Base-by-base conservation (phyloP, 2,888 invertebrate species). In the Lacanobia oleracea region DNA sequence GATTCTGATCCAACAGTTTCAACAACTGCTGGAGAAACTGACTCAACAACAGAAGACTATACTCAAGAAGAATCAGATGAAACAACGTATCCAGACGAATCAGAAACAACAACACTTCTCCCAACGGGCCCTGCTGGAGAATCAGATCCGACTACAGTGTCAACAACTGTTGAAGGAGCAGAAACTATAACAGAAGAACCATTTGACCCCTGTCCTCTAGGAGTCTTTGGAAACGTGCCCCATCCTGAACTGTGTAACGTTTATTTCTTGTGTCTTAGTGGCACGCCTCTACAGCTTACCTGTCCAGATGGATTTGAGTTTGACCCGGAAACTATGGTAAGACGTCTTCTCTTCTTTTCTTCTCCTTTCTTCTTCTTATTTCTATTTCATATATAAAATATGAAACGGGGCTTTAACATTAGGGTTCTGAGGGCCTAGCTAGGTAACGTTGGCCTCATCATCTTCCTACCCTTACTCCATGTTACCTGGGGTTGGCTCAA, bases 231-330 rank as follows among this genome's bases (percentile, higher is more conserved):
- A 0, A 89, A 89, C 12, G 75, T 91, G 0, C 85, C 92, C 0
- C 90, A 93, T 65, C 91, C 92, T 0, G 73, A 82, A 6, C 48
- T 65, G 4, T 93, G 93, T 59, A 81, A 89, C 27, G 81, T 87
- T 0, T 93, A 90, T 75, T 91, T 81, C 63, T 83, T 90, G 85
- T 93, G 93, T 65, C 72, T 87, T 0, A 89, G 84, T 0, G 92
- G 92, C 0, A 68, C 80, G 2, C 81, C 89, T 0, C 77, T 89
- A 12, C 85, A 82, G 14, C 61, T 91, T 0, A 84, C 64, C 53
- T 92, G 93, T 56, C 71, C 81, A 0, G 74, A 76, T 9, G 90
- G 88, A 7, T 87, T 87, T 23, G 92, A 92, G 69, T 92, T 88
- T 53, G 87, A 90, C 71, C 83, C 83, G 0, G 76, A 61, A 9